A percentile compares a stretch with the other conserved stretches of the same genome.
phyloP scores from a whole-genome alignment of 2,888 invertebrate species.

The Slavum lentiscoides region DNA sequence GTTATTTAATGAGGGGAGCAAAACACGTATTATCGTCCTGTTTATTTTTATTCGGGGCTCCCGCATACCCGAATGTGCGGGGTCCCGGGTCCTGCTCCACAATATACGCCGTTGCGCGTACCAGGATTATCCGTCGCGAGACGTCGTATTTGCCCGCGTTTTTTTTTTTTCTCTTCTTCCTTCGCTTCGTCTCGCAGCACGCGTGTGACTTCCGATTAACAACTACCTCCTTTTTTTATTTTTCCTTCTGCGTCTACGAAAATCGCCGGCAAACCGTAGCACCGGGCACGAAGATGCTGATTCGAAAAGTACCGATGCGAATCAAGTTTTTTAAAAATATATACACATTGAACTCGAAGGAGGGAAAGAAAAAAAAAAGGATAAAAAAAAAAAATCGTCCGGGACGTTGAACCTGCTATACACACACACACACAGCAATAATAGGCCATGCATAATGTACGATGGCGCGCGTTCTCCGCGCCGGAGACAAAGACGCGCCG shows the following conservation, averaged over 20 bases:
- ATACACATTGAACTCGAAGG: slow-evolving; percentile 20
- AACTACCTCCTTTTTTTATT: no score
- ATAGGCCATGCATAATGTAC: slow-evolving; percentile 42
- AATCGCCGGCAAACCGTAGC: slow-evolving; percentile 35
- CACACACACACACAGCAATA: background rate
- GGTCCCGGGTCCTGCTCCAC: no score
- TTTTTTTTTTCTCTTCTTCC: background rate
- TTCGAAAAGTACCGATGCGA: slow-evolving; percentile 52
- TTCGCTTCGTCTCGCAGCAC: background rate
- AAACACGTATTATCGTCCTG: background rate
- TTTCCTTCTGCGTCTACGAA: slow-evolving; percentile 10
- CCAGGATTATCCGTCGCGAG: slow-evolving; percentile 18
- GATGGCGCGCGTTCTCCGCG: background rate
- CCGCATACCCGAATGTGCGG: no score
- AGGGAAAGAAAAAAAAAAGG: no score
- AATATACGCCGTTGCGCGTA: slow-evolving; percentile 6
- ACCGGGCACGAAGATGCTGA: slow-evolving; percentile 36
- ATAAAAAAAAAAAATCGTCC: slow-evolving; percentile 17
- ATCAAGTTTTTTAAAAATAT: slow-evolving; percentile 47
- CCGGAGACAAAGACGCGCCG: slow-evolving; percentile 38
- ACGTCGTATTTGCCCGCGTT: background rate
- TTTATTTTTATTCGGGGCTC: background rate
- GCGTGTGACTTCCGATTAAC: slow-evolving; percentile 26
- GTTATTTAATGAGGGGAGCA: slow-evolving; percentile 12
- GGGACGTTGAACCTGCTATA: slow-evolving; percentile 35